phyloP scores from a whole-genome alignment of 2,797 vertebrate species.

The Gadopsis bispinosus region DNA sequence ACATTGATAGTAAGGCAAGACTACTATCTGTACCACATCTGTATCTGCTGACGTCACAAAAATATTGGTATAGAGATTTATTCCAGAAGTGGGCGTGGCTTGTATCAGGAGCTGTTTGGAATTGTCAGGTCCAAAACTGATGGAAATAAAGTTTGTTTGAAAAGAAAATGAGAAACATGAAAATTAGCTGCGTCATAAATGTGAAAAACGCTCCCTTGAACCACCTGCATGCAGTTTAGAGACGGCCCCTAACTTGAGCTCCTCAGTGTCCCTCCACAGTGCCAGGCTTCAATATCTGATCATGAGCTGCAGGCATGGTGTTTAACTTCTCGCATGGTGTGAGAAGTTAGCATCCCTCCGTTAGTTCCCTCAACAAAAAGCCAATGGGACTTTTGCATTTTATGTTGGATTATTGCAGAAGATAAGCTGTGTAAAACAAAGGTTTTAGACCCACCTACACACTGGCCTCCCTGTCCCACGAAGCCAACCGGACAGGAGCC shows the following conservation, averaged over 20 bases:
- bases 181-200: neutral
- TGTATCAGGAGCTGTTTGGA: neutral
- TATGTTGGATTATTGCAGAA: too few species aligned
- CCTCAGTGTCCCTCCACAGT: neutral
- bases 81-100: neutral
- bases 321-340: too few species aligned
- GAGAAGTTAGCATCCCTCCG: too few species aligned
- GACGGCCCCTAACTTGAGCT: neutral
- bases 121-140: neutral
- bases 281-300: too few species aligned
- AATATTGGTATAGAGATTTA: neutral
- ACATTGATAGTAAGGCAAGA: neutral
- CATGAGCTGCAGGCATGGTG: too few species aligned
- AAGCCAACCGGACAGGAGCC: conserved; percentile 90
- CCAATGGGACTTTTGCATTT: too few species aligned
- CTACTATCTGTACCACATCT: neutral
- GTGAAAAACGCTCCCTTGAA: neutral
- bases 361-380: too few species aligned
- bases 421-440: too few species aligned
- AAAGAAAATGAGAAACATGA: neutral
- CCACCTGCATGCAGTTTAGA: neutral
- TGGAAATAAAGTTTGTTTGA: too few species aligned
- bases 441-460: conserved; percentile 86
- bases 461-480: conserved; percentile 89
- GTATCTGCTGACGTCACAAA: neutral